Conservation (phyloP, 2,113 vertebrate genomes). For the Cyprinodon tularosa region DNA sequence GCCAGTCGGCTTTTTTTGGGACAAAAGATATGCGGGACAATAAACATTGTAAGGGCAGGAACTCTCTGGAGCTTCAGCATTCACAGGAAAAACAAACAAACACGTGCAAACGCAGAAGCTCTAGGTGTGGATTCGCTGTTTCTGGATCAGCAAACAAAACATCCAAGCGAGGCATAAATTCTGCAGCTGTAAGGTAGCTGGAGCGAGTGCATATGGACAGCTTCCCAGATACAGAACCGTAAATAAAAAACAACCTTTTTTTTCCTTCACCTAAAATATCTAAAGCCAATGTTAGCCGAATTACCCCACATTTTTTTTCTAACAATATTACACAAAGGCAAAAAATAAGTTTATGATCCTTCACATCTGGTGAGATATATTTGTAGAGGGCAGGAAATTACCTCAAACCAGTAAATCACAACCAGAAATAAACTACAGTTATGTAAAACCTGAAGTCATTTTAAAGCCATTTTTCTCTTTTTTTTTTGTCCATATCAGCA, state of each 20-base stretch:
- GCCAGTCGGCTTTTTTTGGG: slow-evolving; percentile 17
- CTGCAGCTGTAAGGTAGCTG: neutral
- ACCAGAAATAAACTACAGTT: neutral
- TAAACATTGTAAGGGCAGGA: slow-evolving; percentile 34
- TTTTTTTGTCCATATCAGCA: neutral
- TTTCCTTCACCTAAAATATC: neutral
- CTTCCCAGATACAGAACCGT: neutral
- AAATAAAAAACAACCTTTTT: neutral
- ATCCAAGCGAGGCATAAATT: neutral
- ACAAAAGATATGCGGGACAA: slow-evolving; percentile 58
- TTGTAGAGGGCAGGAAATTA: neutral
- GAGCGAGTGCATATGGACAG: neutral
- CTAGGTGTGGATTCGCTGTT: no score
- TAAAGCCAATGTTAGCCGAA: neutral
- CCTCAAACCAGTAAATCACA: neutral
- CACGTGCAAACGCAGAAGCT: slow-evolving; percentile 1
- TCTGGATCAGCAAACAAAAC: neutral
- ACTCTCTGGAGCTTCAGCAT: slow-evolving; percentile 23
- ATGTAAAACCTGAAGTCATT: neutral
- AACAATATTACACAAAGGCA: neutral
- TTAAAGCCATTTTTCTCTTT: neutral
- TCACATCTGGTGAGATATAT: slow-evolving; percentile 2
- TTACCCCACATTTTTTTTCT: neutral
- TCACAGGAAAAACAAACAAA: slow-evolving; percentile 23
- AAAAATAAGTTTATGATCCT: neutral